Percentiles rank a stretch among this genome's conserved stretches.
These are phyloP conservation scores for Euura lappo DNA, from an alignment of 1,140 invertebrate genomes.

Conservation along the genomic window DNA sequence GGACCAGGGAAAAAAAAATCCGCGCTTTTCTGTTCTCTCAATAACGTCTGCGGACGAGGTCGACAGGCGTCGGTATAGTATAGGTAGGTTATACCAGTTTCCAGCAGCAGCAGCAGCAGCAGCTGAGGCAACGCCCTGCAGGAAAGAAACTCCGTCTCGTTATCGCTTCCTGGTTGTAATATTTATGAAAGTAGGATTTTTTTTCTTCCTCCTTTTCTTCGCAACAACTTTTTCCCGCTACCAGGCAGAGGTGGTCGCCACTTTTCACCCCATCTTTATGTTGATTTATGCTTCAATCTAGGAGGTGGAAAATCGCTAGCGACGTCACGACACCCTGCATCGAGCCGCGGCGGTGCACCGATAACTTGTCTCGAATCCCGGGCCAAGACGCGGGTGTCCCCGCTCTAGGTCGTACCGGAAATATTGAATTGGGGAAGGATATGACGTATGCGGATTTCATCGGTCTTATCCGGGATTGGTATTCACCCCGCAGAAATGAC, in stretches of 20 bases:
- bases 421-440: no score
- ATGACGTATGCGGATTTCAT: no score
- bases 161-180: slow-evolving; percentile 7
- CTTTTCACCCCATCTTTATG: not conserved
- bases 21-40: no score
- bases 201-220: not conserved
- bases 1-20: no score
- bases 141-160: not conserved
- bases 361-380: not conserved
- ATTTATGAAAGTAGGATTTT: not conserved
- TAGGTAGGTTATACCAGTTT: no score
- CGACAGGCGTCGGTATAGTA: no score
- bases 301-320: not conserved
- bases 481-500: no score
- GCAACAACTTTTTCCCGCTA: slow-evolving; percentile 5
- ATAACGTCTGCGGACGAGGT: no score
- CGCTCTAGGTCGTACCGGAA: no score
- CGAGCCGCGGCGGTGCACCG: not conserved
- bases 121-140: not conserved
- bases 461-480: no score
- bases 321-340: not conserved
- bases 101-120: no score
- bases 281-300: slow-evolving; percentile 4
- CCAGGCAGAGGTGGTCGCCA: not conserved
- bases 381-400: no score